Evolutionary conservation across 2,113 vertebrate species (phyloP), one percentile per base, ranked within the genome.

Genomic region (Toxotes jaculatrix): DNA sequence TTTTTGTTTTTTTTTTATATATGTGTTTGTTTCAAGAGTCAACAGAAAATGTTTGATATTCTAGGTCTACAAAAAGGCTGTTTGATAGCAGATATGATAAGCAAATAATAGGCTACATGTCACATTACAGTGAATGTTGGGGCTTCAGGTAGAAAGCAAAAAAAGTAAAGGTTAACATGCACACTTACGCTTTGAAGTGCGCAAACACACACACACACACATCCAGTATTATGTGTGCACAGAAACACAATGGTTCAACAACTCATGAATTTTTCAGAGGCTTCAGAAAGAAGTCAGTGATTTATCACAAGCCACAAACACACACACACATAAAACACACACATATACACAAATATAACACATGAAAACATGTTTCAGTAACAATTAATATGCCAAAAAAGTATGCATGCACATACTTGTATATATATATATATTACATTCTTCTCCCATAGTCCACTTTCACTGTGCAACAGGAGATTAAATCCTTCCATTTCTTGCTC

Each of bases 241-340:
- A 89, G 76, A 83, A 77, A 89, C 95, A 96, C 95, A 96, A 95
- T 96, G 94, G 96, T 95, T 95, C 94, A 95, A 95, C 94, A 95
- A 83, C 79, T 95, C 94, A 98, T 98, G 94, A 96, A 98, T 98
- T 91, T 97, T 98, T 95, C 98, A 95, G 65, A 93, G 95, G 95
- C 96, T 98, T 98, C 96, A 97, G 96, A 93, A 97, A 89, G 85
- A 95, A 92, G 96, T 96, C 96, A 95, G 95, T 96, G 96, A 96
- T 98, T 97, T 97, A 95, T 96, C 89, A 91, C 63, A 84, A 95
- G 95, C 95, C 93, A 95, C 94, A 85, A 80, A 79, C 76, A 84
- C 9, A 73, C 34, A 62, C 56, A 68, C 19, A 55, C 56, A 80
- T 38, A 56, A 80, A 75, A 80, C 47, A 82, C 75, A 88, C 70